Evolutionary conservation across 2,797 vertebrate genomes (phyloP), one percentile per base, ranked within the genome.

Genomic region (Liasis olivaceus): DNA sequence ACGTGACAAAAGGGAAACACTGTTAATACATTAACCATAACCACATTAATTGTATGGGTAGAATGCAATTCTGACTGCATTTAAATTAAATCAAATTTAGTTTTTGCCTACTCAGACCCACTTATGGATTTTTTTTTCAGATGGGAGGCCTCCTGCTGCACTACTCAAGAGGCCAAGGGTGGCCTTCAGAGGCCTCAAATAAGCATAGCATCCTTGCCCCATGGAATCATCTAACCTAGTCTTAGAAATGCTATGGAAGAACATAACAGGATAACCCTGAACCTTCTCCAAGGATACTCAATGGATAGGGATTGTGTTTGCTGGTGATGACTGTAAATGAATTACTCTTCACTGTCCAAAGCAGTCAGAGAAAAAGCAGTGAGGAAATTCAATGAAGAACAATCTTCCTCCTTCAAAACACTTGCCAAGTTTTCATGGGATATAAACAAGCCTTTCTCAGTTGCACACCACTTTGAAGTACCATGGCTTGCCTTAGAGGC

Each of bases 321-420:
- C 72, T 51, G 24, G 8, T 26, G 26, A 11, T 59, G 28, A 3
- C 60, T 20, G 2, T 85, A 24, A 86, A 0, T n/a, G 31, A 47
- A 42, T 24, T 94, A 85, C 93, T 95, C 93, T 95, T 96, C 92
- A 92, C 91, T 92, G 93, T 94, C 94, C 92, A 94, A 93, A 96
- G 94, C 93, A 94, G 93, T 93, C 13, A 95, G 93, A 93, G n/a
- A 42, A 63, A 63, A 62, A 13, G 17, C 95, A 96, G 92, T 90
- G 91, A 96, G 89, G 95, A 96, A 96, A 95, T 90, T 66, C 92
- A 95, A 95, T 91, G 92, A 95, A 94, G 94, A 94, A 95, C 94
- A 91, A 95, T 95, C 95, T 92, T 96, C 95, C 96, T 95, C 95
- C 96, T 95, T 95, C 94, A 92, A 94, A 92, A 94, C 95, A 94